A percentile compares a stretch with the other conserved stretches of the same genome.
phyloP scores from a whole-genome alignment of 2,888 invertebrate genomes.

The Pseudoips prasinana region DNA sequence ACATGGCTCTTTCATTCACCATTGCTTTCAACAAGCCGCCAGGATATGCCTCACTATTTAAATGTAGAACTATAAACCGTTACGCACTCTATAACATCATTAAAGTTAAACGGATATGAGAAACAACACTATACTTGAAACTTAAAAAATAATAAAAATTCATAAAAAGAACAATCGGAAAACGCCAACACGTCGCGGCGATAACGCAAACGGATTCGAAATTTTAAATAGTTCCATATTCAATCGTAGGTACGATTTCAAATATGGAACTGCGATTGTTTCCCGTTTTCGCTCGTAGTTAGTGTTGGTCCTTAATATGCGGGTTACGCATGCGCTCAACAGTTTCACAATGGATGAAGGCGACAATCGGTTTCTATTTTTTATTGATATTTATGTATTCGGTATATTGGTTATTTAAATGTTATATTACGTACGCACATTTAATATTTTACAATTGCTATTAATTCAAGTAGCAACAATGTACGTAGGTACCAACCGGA shows the following conservation, averaged over 20 bases:
- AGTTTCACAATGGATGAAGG: slow-evolving; percentile 73
- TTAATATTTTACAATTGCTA: neutral
- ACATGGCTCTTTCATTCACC: slow-evolving; percentile 19
- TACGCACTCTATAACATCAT: slow-evolving; percentile 30
- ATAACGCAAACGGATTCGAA: slow-evolving; percentile 80
- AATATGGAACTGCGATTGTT: slow-evolving; percentile 78
- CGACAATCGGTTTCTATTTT: slow-evolving; percentile 57
- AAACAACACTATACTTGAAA: slow-evolving; percentile 16
- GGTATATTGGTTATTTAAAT: slow-evolving; percentile 23
- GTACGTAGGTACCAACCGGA: too few relatives aligned
- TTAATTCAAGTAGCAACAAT: neutral
- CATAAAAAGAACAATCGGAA: slow-evolving; percentile 69
- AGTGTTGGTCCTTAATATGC: slow-evolving; percentile 74
- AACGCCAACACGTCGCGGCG: slow-evolving; percentile 75
- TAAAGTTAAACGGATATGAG: slow-evolving; percentile 43
- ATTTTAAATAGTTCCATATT: slow-evolving; percentile 81
- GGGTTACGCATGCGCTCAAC: slow-evolving; percentile 71
- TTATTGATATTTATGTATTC: slow-evolving; percentile 42
- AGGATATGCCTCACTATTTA: slow-evolving; percentile 29
- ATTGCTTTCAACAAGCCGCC: slow-evolving; percentile 25
- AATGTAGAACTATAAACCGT: slow-evolving; percentile 31
- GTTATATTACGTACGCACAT: slow-evolving; percentile 6
- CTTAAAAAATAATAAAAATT: too few relatives aligned
- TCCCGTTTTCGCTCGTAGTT: slow-evolving; percentile 78
- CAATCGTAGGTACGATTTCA: slow-evolving; percentile 68